phyloP scores from a whole-genome alignment of 2,113 vertebrate genomes.

The Centropus bengalensis region DNA sequence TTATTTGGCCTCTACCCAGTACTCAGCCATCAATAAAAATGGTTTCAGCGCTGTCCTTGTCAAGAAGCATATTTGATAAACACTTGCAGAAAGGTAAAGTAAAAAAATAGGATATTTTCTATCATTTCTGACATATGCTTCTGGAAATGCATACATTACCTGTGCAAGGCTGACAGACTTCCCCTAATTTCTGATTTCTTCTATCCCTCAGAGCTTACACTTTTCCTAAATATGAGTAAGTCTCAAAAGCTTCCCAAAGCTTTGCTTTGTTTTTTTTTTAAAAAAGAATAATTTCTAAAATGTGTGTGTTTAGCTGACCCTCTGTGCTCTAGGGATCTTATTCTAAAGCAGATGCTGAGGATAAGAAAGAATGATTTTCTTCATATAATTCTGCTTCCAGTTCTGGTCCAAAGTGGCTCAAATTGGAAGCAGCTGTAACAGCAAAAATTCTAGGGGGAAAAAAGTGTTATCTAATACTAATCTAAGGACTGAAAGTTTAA shows the following conservation, averaged over 20 bases:
- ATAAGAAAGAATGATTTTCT: neutral
- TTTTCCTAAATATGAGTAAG: neutral
- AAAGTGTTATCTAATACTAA: constrained; percentile 2
- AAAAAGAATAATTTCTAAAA: neutral
- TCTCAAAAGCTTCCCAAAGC: constrained; percentile 1
- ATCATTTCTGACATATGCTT: neutral
- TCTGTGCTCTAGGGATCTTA: constrained; percentile 4
- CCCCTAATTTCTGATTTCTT: constrained; percentile 5
- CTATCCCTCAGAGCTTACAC: neutral
- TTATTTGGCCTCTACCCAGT: constrained; percentile 4
- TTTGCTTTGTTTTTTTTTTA: neutral
- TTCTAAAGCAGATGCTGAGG: constrained; percentile 39
- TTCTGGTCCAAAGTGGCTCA: constrained; percentile 11
- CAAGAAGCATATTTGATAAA: neutral
- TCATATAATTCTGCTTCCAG: neutral
- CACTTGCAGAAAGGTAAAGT: neutral
- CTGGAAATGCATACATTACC: neutral
- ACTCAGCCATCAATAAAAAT: neutral
- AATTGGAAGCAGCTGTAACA: constrained; percentile 53
- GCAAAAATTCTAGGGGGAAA: neutral
- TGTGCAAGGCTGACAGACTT: neutral
- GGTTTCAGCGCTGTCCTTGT: neutral
- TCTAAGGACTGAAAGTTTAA: neutral
- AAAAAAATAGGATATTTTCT: neutral
- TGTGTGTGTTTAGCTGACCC: constrained; percentile 2